A percentile compares a stretch with the other conserved stretches of the same genome.
Conservation (phyloP, 2,888 invertebrate species). For the Caenorhabditis uteleia region DNA sequence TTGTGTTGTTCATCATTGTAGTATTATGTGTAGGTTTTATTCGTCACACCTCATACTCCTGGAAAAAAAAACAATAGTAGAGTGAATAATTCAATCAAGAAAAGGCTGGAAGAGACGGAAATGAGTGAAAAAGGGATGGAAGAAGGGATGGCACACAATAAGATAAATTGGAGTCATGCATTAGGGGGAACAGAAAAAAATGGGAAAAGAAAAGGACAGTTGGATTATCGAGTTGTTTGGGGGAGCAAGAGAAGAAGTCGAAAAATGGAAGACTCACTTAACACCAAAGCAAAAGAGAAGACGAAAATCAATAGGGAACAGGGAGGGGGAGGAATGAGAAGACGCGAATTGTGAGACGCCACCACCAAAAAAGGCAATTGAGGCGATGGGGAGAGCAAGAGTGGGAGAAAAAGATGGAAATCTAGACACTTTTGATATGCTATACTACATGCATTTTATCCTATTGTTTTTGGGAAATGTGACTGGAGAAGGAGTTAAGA, state of each 20-base stretch:
- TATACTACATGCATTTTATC: too few relatives aligned
- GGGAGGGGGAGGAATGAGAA: too few relatives aligned
- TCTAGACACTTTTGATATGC: too few relatives aligned
- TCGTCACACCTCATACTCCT: conserved; percentile 11
- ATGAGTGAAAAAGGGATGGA: background rate
- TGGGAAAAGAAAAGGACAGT: background rate
- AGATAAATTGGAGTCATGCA: too few relatives aligned
- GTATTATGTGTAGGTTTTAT: background rate
- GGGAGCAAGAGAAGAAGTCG: conserved; percentile 2
- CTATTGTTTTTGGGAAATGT: too few relatives aligned
- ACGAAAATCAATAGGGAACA: conserved; percentile 28
- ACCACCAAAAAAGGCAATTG: too few relatives aligned
- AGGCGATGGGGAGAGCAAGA: too few relatives aligned
- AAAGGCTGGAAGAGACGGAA: background rate
- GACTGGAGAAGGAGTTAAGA: too few relatives aligned
- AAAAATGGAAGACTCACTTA: conserved; percentile 29
- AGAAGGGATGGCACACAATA: too few relatives aligned
- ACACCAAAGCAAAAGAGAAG: conserved; percentile 22
- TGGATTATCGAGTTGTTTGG: background rate
- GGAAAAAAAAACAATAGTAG: background rate
- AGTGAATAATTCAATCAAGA: conserved; percentile 6
- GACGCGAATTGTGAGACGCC: too few relatives aligned
- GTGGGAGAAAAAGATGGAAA: too few relatives aligned
- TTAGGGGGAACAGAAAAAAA: background rate
- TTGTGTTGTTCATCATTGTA: conserved; percentile 14